Base-by-base conservation (phyloP, 2,797 vertebrate species). In the Melopsittacus undulatus region DNA sequence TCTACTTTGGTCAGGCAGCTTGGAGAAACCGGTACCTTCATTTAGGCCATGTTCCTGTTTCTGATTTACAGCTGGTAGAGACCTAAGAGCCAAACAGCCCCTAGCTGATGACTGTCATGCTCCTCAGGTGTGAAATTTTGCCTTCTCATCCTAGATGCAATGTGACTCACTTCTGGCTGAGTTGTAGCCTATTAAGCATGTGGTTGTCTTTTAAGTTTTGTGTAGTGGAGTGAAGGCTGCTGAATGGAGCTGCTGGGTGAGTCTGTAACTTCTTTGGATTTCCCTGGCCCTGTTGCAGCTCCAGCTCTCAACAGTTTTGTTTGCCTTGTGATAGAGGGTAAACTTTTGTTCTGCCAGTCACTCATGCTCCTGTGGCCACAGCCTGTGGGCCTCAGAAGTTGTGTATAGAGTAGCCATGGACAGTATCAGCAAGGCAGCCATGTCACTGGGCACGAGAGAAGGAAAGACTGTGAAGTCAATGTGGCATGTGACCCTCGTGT, bases 341-440 rank as follows among this genome's bases (percentile, higher is more conserved):
- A 75, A 30, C 10, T 83, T 77, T 22, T 77, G 24, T 48, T 91
- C 29, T 80, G 6, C 43, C 12, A 11, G 34, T 26, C 46, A 5
- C 27, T 54, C 22, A 5, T 14, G 14, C 40, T n/a, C 12, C 64
- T 0, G 0, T 61, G 74, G 69, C 32, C 2, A 1, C 38, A 74
- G 74, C 40, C 63, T 29, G 46, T 46, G 42, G 20, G 57, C 13
- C 42, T 61, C 59, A 62, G 42, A 20, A 61, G 27, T 4, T 57
- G 22, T 63, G 63, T 26, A 40, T 38, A 22, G 40, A 73, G 40
- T 26, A 78, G 40, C 7, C 23, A 26, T 59, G 32, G 30, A 42
- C 18, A 34, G 52, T 59, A 20, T 62, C 69, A 87, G 66, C 43
- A 77, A 74, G 34, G 72, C 42, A 70, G 30, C 51, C 10, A 4